Conservation (phyloP, 2,797 vertebrate genomes). For the Galagoides demidoff region DNA sequence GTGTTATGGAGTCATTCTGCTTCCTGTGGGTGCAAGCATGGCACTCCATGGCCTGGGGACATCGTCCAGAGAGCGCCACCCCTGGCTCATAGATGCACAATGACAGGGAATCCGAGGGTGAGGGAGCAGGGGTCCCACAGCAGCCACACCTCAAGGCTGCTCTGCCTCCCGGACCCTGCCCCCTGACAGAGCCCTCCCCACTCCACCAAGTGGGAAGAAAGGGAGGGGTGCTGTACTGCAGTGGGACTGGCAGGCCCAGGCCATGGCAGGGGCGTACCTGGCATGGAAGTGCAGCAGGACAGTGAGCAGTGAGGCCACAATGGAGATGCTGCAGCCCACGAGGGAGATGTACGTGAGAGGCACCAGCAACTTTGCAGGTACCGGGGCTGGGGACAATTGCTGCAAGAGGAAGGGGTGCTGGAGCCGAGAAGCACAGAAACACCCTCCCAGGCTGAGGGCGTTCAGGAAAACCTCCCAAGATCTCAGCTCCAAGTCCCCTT, state of each 20-base stretch:
- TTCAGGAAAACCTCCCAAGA: not conserved
- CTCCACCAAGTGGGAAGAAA: not conserved
- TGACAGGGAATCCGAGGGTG: not conserved
- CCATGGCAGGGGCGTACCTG: constrained; percentile 62
- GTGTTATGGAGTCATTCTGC: constrained; percentile 71
- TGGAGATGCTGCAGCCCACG: constrained; percentile 82
- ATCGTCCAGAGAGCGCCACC: not conserved
- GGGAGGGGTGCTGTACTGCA: not conserved
- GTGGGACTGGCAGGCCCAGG: accelerated
- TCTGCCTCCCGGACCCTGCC: not conserved
- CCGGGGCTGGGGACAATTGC: constrained; percentile 33
- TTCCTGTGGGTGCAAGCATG: constrained; percentile 77
- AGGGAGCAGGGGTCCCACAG: not conserved
- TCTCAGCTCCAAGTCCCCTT: not conserved
- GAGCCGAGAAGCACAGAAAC: not conserved
- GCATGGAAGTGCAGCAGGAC: constrained; percentile 62
- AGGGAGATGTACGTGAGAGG: constrained; percentile 79
- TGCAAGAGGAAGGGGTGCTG: not conserved
- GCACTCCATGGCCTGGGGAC: not conserved
- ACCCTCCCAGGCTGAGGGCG: not conserved
- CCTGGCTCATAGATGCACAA: not conserved
- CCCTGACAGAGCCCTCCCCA: not conserved
- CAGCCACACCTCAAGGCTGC: not conserved
- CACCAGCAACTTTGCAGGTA: constrained; percentile 18
- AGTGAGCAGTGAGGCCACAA: constrained; percentile 64